Evolutionary conservation across 1,140 invertebrate genomes (phyloP), one percentile per base, ranked within the genome.

Genomic region (Drosophila subpulchrella): DNA sequence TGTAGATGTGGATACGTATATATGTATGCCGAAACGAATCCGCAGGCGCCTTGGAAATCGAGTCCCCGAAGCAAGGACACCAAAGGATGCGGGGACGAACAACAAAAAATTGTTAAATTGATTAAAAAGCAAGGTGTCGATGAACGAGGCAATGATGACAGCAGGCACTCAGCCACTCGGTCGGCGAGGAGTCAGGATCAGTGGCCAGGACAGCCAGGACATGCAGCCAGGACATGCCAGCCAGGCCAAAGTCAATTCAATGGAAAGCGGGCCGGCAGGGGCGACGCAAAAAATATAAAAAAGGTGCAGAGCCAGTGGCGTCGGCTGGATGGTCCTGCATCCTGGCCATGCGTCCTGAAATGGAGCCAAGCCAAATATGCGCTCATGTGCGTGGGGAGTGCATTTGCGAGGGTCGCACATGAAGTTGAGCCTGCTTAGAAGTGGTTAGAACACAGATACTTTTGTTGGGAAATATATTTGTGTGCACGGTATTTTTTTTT

Each of bases 121-220:
- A 88, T 88, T 88, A 88, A 88, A 88, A 88, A 88, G 84, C 84
- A 88, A 88, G 89, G 84, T 88, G 84, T 88, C 84, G 85, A 89
- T 89, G 84, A 88, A 88, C 85, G 85, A 88, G 84, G 66, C 84
- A 88, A 88, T 88, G 84, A 88, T 88, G 83, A 88, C 83, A 85
- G 82, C 81, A 56, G 48, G 65, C 73, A 75, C 66, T 60, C 70
- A 72, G 65, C 68, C 68, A 72, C 24, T 34, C 59, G 61, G 17
- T 12, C 57, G 39, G 13, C 36, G 47, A 56, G 54, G 51, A 50
- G 38, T 27, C 72, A 56, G 58, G 59, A 60, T 48, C 59, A 65
- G 41, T 55, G 56, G 66, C 62, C 61, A 60, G 68, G 53, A 75
- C 56, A 75, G 12, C 46, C 57, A 41, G 42, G 32, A 34, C 32